A percentile compares a stretch with the other conserved stretches of the same genome.
Evolutionary conservation across 1,140 invertebrate genomes (phyloP).

Genomic region (Asbolus verrucosus): DNA sequence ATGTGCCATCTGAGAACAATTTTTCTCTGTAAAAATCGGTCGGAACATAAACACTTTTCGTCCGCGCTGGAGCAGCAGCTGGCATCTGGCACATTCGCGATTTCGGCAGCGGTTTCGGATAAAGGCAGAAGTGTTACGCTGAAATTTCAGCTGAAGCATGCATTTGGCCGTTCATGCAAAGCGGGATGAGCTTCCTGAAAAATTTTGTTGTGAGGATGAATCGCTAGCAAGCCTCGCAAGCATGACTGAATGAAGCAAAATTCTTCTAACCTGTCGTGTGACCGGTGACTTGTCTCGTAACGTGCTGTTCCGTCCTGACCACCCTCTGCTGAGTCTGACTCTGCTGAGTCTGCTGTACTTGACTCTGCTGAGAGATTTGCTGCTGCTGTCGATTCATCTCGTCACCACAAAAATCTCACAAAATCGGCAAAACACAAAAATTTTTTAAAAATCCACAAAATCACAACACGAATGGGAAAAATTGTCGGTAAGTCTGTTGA

Average conservation of each 20-base stretch:
- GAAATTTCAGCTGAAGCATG: no score
- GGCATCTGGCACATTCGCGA: no score
- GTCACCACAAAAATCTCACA: conserved; percentile 63
- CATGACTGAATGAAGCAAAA: conserved; percentile 29
- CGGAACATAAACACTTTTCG: no score
- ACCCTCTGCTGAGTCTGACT: conserved; percentile 76
- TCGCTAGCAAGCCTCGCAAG: conserved; percentile 12
- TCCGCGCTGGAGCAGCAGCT: no score
- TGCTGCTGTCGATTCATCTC: conserved; percentile 65
- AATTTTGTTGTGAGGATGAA: conserved; percentile 31
- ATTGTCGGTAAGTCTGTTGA: no score
- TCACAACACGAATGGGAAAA: conserved; percentile 55
- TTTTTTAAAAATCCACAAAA: conserved; percentile 57
- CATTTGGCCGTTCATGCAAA: conserved; percentile 25
- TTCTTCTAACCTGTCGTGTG: conserved; percentile 82
- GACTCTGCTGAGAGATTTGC: conserved; percentile 67
- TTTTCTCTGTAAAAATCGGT: no score
- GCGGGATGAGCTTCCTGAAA: conserved; percentile 1
- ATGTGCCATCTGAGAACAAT: no score
- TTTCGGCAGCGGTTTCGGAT: background rate
- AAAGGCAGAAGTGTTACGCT: no score
- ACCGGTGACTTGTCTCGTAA: conserved; percentile 80
- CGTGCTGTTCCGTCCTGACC: conserved; percentile 79
- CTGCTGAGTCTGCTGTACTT: conserved; percentile 68
- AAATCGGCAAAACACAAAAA: conserved; percentile 57